Percentiles rank a stretch among this genome's conserved stretches.
Evolutionary conservation across 2,113 vertebrate species (phyloP).

Genomic region (Anhinga anhinga): DNA sequence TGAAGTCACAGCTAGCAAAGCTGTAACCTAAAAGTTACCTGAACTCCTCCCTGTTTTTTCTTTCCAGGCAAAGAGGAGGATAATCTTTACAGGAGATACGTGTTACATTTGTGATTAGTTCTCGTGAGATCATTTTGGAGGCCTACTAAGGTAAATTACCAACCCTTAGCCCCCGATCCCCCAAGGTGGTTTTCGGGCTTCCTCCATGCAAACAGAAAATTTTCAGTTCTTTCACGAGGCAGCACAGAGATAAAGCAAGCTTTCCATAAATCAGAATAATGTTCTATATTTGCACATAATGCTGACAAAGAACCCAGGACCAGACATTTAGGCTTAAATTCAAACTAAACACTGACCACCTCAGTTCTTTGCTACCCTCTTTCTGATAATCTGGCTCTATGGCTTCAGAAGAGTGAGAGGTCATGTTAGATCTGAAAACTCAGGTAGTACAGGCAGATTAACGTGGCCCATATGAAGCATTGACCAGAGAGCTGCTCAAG

Average conservation of each 20-base stretch:
- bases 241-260: background rate
- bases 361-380: background rate
- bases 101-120: background rate
- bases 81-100: background rate
- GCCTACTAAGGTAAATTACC: background rate
- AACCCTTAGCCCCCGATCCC: background rate
- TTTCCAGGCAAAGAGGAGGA: background rate
- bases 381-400: background rate
- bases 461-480: rapidly evolving
- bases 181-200: background rate
- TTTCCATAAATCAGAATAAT: background rate
- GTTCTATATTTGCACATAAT: background rate
- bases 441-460: background rate
- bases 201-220: background rate
- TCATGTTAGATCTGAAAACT: background rate
- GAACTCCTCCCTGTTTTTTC: background rate
- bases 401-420: background rate
- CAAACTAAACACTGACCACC: background rate
- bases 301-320: background rate
- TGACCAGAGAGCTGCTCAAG: background rate
- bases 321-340: background rate
- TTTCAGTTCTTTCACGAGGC: background rate
- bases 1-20: background rate
- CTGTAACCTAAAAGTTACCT: background rate
- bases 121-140: background rate